Evolutionary conservation across 2,888 invertebrate genomes (phyloP).

Genomic region (Taenaris catops): DNA sequence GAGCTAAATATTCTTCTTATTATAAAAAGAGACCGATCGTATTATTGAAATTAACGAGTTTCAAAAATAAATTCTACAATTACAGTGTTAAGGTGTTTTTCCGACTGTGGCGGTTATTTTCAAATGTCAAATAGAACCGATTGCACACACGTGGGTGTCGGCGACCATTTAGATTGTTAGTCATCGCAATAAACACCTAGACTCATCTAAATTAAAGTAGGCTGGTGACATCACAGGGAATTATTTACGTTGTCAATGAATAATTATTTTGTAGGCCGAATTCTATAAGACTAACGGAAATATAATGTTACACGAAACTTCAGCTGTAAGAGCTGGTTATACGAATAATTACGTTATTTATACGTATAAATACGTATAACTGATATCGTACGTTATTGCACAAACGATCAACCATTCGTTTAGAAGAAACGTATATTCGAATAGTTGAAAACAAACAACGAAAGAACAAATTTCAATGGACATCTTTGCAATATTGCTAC

Average conservation of each 20-base stretch:
- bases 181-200: slow-evolving; percentile 63
- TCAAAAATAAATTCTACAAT: slow-evolving; percentile 13
- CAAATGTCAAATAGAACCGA: slow-evolving; percentile 50
- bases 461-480: too few species aligned
- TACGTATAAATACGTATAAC: too few species aligned
- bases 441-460: too few species aligned
- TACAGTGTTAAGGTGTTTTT: slow-evolving; percentile 12
- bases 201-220: slow-evolving; percentile 53
- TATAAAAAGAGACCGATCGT: slow-evolving; percentile 3
- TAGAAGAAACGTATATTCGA: too few species aligned
- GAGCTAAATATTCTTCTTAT: slow-evolving; percentile 1
- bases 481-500: too few species aligned
- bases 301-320: too few species aligned
- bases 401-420: too few species aligned
- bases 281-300: slow-evolving; percentile 5
- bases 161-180: slow-evolving; percentile 57
- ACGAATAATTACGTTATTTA: too few species aligned
- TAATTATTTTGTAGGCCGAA: slow-evolving; percentile 5
- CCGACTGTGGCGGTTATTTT: slow-evolving; percentile 24
- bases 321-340: too few species aligned
- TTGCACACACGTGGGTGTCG: slow-evolving; percentile 57
- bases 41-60: slow-evolving; percentile 12
- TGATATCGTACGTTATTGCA: too few species aligned
- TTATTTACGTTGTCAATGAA: slow-evolving; percentile 21
- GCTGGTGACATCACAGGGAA: slow-evolving; percentile 42